Base-by-base conservation (phyloP, 2,797 vertebrate genomes). In the Pempheris klunzingeri region DNA sequence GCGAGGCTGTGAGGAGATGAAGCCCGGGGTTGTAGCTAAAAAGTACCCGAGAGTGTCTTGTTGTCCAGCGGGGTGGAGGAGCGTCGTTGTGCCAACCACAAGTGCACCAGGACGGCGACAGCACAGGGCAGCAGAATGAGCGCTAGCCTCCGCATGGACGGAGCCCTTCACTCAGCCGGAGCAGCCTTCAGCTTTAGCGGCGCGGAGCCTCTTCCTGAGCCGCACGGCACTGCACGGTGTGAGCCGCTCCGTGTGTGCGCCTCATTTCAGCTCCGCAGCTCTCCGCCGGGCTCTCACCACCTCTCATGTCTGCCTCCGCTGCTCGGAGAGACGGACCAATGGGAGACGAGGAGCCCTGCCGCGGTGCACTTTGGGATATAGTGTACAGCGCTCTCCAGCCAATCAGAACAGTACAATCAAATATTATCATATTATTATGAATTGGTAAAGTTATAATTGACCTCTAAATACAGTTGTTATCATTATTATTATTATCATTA, bases 61-160 rank as follows among this genome's bases (percentile, higher is more conserved):
- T 81, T 84, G 86, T 94, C 93, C 94, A 62, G 82, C 90, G 91
- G 86, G 77, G 85, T 82, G 83, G 93, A 90, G 82, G 91, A 90
- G 82, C 87, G 81, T 92, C 93, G 92, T 84, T 90, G 92, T 68
- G 95, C 94, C 94, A 95, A 92, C 95, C 96, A 97, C 92, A 97
- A 94, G 95, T 97, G 96, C 92, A 97, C 91, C 92, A 95, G 94
- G 81, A 96, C 95, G 94, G 96, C 97, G 91, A 97, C 82, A 83
- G 95, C 96, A 93, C 97, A 98, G 90, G 96, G 96, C 83, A 96
- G 93, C 92, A 98, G 92, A 89, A 95, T 75, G 92, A 96, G 94
- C 87, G 95, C 92, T 91, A 96, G 94, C 92, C 95, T 97, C 94
- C 96, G 96, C 97, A 97, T 98, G 96, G 93, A 97, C 96, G 95